Percentiles rank a stretch among this genome's conserved stretches.
Evolutionary conservation across 2,888 invertebrate genomes (phyloP).

Genomic region (Pammene fasciana): DNA sequence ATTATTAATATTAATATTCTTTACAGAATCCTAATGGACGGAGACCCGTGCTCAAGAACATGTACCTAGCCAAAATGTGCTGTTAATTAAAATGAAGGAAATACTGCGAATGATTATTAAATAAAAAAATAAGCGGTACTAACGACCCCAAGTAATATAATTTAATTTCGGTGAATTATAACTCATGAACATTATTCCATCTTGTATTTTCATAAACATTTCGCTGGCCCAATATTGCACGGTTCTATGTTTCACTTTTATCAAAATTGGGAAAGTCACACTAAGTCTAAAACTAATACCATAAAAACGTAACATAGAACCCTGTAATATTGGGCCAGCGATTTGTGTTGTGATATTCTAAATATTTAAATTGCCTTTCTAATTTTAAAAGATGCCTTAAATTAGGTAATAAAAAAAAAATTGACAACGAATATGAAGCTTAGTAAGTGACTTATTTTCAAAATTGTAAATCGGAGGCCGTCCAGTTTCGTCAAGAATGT

Average conservation of each 20-base stretch:
- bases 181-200: slow-evolving; percentile 5
- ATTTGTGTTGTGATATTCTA: background rate
- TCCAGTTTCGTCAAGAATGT: slow-evolving; percentile 38
- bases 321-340: too few relatives aligned
- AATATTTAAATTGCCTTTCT: background rate
- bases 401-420: slow-evolving; percentile 14
- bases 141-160: slow-evolving; percentile 11
- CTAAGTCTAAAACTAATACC: too few relatives aligned
- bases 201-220: background rate
- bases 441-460: slow-evolving; percentile 27
- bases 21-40: slow-evolving; percentile 23
- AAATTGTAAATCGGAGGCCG: slow-evolving; percentile 29
- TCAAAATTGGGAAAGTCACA: too few relatives aligned
- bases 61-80: slow-evolving; percentile 32
- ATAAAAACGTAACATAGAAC: too few relatives aligned
- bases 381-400: slow-evolving; percentile 31
- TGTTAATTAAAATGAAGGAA: slow-evolving; percentile 12
- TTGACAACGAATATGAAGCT: slow-evolving; percentile 13
- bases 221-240: too few relatives aligned
- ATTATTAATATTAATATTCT: slow-evolving; percentile 6
- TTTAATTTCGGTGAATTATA: slow-evolving; percentile 6
- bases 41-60: slow-evolving; percentile 9
- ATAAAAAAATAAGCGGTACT: slow-evolving; percentile 18
- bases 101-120: slow-evolving; percentile 15
- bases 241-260: too few relatives aligned